These are phyloP conservation scores for Ifrita kowaldi DNA, from an alignment of 2,113 vertebrate species.

Conservation along the genomic window DNA sequence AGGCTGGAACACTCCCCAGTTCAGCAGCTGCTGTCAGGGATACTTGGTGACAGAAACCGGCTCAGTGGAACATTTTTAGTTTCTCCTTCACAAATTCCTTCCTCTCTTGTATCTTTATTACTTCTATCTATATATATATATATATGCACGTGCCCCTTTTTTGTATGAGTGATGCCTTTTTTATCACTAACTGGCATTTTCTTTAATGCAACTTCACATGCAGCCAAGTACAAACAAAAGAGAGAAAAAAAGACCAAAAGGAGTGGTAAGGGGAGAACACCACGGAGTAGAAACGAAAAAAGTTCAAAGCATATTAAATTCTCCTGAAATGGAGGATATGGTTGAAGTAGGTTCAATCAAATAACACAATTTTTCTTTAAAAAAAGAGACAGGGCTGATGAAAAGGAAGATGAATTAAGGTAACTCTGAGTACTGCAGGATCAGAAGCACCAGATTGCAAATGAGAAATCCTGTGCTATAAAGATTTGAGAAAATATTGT, in stretches of 20 bases:
- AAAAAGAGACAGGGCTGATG: background rate
- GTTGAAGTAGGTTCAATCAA: background rate
- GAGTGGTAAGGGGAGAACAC: background rate
- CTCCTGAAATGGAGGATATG: background rate
- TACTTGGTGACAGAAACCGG: background rate
- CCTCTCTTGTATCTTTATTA: background rate
- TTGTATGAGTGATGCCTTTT: background rate
- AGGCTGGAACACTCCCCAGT: background rate
- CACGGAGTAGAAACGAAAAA: background rate
- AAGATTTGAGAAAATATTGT: background rate
- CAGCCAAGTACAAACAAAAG: background rate
- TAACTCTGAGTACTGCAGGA: background rate
- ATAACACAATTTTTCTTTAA: background rate
- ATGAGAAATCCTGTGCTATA: slow-evolving; percentile 1
- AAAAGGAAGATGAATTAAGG: slow-evolving; percentile 22
- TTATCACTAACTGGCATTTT: background rate
- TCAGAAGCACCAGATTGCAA: slow-evolving; percentile 17
- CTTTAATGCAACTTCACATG: background rate
- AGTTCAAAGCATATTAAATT: background rate
- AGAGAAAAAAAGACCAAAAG: background rate
- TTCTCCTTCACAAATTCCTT: background rate
- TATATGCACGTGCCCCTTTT: background rate
- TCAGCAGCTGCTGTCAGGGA: background rate
- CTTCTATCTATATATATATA: background rate
- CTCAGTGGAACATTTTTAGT: background rate